Percentiles rank a stretch among this genome's conserved stretches.
phyloP scores from a whole-genome alignment of 2,797 vertebrate species.

The Gambelia wislizenii region DNA sequence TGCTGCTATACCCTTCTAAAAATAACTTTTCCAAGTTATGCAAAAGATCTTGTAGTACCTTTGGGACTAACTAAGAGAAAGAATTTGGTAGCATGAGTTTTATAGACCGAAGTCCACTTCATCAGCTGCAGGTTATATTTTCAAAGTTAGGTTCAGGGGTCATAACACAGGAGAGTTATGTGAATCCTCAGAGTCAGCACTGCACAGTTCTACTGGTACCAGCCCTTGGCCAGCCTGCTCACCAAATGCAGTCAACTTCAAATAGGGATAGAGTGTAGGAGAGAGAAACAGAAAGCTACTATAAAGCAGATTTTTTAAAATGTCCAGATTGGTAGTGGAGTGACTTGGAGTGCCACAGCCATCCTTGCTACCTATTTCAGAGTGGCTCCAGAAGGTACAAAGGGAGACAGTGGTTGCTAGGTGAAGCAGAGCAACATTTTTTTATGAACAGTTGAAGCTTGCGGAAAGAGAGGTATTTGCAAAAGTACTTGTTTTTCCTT shows the following conservation, averaged over 20 bases:
- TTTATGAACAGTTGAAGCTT: neutral
- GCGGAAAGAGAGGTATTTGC: neutral
- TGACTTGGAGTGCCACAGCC: neutral
- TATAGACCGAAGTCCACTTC: too few relatives aligned
- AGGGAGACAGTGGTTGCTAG: neutral
- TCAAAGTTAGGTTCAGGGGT: too few relatives aligned
- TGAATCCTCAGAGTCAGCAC: neutral
- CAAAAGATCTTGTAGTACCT: too few relatives aligned
- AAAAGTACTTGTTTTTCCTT: neutral
- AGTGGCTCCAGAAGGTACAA: neutral
- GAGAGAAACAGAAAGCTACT: neutral
- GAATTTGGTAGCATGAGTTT: too few relatives aligned
- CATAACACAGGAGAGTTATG: neutral
- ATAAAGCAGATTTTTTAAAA: neutral
- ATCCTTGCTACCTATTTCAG: neutral
- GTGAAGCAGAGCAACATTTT: neutral
- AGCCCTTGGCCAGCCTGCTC: neutral
- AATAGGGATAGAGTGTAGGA: fast-evolving
- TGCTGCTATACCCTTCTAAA: too few relatives aligned
- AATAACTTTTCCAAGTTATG: too few relatives aligned
- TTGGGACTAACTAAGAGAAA: too few relatives aligned
- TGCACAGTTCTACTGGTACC: neutral
- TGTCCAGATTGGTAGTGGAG: too few relatives aligned
- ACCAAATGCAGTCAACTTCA: neutral
- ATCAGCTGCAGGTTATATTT: too few relatives aligned